phyloP scores from a whole-genome alignment of 2,113 vertebrate genomes.

The Girardinichthys multiradiatus region DNA sequence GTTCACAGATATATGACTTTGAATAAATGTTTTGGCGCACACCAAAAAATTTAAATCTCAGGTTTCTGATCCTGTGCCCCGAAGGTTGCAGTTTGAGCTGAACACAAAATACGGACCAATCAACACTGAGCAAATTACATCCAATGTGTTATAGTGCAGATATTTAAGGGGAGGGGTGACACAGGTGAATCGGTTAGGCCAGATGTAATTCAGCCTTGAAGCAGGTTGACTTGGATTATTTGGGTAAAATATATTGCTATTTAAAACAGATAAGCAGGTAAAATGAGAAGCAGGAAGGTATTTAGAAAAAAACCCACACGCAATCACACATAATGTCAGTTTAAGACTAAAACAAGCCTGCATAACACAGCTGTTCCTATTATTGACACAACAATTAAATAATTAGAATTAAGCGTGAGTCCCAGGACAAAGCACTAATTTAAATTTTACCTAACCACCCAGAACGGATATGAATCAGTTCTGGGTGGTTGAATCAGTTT shows the following conservation, averaged over 20 bases:
- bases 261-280: constrained; percentile 33
- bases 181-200: background rate
- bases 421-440: constrained; percentile 9
- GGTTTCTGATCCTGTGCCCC: constrained; percentile 40
- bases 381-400: background rate
- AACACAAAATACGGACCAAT: constrained; percentile 27
- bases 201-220: constrained; percentile 59
- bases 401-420: constrained; percentile 1
- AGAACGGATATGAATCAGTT: no score
- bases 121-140: constrained; percentile 6
- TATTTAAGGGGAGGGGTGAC: background rate
- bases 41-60: background rate
- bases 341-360: background rate
- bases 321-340: constrained; percentile 4
- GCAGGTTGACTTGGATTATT: constrained; percentile 29
- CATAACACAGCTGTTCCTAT: background rate
- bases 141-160: background rate
- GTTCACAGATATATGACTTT: background rate
- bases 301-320: constrained; percentile 28
- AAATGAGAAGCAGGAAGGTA: constrained; percentile 31
- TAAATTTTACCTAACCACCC: constrained; percentile 22
- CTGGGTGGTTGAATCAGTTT: background rate
- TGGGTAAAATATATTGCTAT: constrained; percentile 30
- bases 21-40: background rate
- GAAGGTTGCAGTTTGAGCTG: constrained; percentile 42